Conservation (phyloP, 2,888 invertebrate species). For the Leptarthrus brevirostris region DNA sequence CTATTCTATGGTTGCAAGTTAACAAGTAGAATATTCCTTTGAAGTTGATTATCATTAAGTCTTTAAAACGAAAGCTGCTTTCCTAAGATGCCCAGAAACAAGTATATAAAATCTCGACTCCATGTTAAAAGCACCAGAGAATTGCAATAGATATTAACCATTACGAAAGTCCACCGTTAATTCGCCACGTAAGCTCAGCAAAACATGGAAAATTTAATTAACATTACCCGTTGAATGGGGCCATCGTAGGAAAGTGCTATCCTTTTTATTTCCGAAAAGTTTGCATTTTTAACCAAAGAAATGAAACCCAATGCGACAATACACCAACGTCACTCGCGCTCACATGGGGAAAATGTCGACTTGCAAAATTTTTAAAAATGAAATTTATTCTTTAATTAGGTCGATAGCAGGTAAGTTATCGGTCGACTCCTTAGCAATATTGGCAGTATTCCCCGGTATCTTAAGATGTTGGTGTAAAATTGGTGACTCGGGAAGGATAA, state of each 20-base stretch:
- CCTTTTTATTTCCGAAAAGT: neutral
- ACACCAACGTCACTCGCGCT: too few relatives aligned
- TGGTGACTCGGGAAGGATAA: conserved; percentile 3
- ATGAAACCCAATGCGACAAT: neutral
- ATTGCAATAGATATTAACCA: neutral
- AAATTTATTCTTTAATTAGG: neutral
- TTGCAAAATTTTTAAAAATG: neutral
- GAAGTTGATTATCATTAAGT: too few relatives aligned
- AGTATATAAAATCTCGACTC: neutral
- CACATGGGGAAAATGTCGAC: neutral
- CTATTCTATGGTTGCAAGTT: too few relatives aligned
- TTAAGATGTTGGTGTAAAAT: neutral
- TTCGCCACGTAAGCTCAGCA: neutral
- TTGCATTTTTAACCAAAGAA: neutral
- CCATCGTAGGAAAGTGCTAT: neutral
- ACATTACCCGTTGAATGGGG: neutral
- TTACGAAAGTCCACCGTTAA: neutral
- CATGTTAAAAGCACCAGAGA: neutral
- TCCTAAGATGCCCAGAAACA: neutral
- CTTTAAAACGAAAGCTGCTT: too few relatives aligned
- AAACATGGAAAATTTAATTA: neutral
- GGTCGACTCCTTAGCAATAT: neutral
- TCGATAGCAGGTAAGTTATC: neutral
- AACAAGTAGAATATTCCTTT: too few relatives aligned
- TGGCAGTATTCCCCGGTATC: neutral